Evolutionary conservation across 2,797 vertebrate species (phyloP).

Genomic region (Cyprinodon diabolis): DNA sequence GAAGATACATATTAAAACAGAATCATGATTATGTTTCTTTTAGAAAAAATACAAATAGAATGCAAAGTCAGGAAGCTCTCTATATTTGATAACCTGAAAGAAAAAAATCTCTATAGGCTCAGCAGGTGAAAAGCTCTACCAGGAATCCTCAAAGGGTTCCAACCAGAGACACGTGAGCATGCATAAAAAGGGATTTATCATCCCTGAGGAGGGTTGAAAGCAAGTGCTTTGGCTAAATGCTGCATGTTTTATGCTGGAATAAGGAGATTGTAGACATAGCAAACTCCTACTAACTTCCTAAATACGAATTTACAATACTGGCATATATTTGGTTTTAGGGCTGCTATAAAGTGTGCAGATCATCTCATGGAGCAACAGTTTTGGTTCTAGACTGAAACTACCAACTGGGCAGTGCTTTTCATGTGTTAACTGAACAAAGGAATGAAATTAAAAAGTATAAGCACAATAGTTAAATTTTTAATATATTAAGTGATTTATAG

Average conservation of each 20-base stretch:
- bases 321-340: too few species aligned
- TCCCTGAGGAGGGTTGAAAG: background rate
- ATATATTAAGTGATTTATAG: too few species aligned
- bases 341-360: too few species aligned
- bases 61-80: background rate
- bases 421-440: too few species aligned
- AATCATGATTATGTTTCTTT: background rate
- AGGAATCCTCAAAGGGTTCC: background rate
- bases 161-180: background rate
- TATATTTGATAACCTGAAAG: background rate
- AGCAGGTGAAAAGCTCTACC: background rate
- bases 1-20: background rate
- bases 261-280: background rate
- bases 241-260: background rate
- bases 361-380: too few species aligned
- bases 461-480: too few species aligned
- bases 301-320: background rate
- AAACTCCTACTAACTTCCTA: background rate
- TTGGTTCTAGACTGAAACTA: too few species aligned
- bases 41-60: background rate
- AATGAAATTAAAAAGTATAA: too few species aligned
- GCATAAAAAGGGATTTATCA: conserved; percentile 1
- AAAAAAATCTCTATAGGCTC: background rate
- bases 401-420: too few species aligned
- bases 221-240: background rate